phyloP scores from a whole-genome alignment of 2,113 vertebrate species.

The Oryctolagus cuniculus region DNA sequence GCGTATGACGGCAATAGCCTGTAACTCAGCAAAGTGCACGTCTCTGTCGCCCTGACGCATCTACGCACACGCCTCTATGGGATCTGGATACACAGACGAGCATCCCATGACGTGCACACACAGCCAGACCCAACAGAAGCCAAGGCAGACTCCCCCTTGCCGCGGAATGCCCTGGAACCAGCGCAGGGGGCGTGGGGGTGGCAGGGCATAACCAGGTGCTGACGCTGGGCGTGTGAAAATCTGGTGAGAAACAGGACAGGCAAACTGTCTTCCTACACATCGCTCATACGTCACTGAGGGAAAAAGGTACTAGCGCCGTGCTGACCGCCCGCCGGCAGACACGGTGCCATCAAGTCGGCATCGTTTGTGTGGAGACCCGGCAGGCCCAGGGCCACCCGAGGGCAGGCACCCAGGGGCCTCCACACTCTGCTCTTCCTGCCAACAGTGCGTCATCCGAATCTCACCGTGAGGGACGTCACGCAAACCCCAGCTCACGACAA shows the following conservation, averaged over 20 bases:
- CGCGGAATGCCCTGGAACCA: neutral
- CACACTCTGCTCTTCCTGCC: neutral
- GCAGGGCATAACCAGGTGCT: neutral
- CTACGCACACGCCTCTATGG: no score
- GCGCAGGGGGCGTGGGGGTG: neutral
- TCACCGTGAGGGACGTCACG: neutral
- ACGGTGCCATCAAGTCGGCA: neutral
- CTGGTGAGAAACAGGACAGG: neutral
- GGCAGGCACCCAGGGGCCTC: neutral
- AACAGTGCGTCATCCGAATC: fast-evolving
- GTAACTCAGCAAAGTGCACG: neutral
- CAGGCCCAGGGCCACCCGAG: neutral
- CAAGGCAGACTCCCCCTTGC: neutral
- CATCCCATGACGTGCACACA: no score
- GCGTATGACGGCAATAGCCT: neutral
- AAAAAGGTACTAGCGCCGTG: no score
- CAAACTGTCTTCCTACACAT: neutral
- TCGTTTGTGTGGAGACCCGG: neutral
- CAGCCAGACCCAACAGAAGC: fast-evolving
- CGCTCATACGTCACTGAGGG: neutral
- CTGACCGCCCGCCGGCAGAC: neutral
- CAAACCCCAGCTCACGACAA: neutral
- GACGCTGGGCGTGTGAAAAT: neutral
- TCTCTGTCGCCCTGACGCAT: neutral
- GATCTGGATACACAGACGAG: no score